Evolutionary conservation across 2,888 invertebrate species (phyloP).

Genomic region (Cylindroiulus punctatus): DNA sequence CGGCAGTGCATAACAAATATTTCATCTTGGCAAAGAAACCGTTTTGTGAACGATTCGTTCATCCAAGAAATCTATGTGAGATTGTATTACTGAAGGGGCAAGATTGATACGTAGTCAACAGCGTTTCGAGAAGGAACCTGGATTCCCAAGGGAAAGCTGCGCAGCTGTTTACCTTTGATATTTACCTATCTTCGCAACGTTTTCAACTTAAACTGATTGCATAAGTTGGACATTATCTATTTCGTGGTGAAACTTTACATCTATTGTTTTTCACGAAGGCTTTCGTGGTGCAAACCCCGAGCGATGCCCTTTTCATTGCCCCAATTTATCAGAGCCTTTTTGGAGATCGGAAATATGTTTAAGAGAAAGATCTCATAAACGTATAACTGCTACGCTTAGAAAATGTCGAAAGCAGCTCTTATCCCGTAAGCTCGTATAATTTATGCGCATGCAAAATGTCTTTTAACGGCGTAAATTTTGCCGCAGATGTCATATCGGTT

Average conservation of each 20-base stretch:
- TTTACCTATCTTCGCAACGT: background rate
- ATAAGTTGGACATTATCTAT: background rate
- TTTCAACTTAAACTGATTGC: background rate
- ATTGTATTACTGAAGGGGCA: slow-evolving; percentile 11
- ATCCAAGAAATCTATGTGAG: slow-evolving; percentile 22
- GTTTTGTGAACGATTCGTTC: slow-evolving; percentile 22
- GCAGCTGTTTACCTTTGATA: slow-evolving; percentile 38
- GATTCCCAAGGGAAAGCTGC: slow-evolving; percentile 2
- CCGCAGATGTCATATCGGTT: too few relatives aligned
- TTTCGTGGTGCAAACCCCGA: background rate
- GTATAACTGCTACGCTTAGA: too few relatives aligned
- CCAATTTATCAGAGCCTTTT: background rate
- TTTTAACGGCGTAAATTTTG: too few relatives aligned
- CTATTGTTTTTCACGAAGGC: background rate
- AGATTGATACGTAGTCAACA: background rate
- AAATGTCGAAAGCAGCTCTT: too few relatives aligned
- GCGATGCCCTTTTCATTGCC: background rate
- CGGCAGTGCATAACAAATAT: slow-evolving; percentile 36
- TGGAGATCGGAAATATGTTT: background rate
- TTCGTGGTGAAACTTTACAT: background rate
- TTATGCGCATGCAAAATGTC: too few relatives aligned
- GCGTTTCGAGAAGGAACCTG: background rate
- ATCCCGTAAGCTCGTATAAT: too few relatives aligned
- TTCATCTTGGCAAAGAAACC: slow-evolving; percentile 3
- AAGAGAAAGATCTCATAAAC: too few relatives aligned